phyloP scores from a whole-genome alignment of 2,113 vertebrate genomes.

The Smithornis capensis region DNA sequence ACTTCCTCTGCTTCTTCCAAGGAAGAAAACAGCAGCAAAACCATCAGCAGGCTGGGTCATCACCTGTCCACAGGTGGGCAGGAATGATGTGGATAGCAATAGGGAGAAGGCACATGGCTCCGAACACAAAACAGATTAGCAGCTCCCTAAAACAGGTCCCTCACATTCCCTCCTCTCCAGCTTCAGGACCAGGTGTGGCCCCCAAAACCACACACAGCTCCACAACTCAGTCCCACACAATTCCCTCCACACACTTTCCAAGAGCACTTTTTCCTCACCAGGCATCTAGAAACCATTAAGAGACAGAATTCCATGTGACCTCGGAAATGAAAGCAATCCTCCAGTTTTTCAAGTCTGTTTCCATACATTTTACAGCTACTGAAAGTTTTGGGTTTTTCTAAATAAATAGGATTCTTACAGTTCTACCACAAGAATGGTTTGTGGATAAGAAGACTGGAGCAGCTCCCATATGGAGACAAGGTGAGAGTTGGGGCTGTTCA shows the following conservation, averaged over 20 bases:
- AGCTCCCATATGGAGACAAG: background rate
- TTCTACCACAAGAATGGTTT: background rate
- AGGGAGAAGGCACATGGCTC: background rate
- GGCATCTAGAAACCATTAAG: background rate
- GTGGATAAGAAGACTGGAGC: background rate
- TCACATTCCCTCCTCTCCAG: background rate
- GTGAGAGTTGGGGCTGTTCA: background rate
- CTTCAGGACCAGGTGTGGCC: background rate
- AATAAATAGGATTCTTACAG: background rate
- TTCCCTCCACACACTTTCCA: background rate
- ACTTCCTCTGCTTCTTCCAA: background rate
- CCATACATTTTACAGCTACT: background rate
- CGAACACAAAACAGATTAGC: too few relatives aligned
- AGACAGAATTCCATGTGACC: background rate
- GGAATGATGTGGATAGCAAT: fast-evolving
- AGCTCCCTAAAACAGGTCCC: background rate
- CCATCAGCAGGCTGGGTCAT: background rate
- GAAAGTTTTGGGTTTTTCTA: too few relatives aligned
- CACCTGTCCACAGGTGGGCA: background rate
- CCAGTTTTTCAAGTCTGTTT: background rate
- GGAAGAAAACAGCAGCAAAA: background rate
- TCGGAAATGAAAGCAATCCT: background rate
- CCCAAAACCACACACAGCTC: background rate
- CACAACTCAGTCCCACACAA: background rate
- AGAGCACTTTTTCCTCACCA: too few relatives aligned